Conservation (phyloP, 2,888 invertebrate species). For the Synanthedon tipuliformis region DNA sequence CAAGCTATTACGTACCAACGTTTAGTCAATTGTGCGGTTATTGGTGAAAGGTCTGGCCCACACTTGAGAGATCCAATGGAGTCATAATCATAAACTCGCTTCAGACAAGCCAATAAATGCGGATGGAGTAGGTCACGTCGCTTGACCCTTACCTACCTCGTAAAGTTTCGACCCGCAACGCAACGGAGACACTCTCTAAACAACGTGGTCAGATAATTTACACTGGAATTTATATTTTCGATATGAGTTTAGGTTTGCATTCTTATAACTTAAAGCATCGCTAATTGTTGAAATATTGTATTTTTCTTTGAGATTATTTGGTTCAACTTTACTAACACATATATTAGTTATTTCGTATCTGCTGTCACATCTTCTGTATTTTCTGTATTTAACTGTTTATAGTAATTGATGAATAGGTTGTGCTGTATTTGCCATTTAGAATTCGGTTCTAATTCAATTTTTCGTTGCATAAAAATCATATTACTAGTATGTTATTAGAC, state of each 20-base stretch:
- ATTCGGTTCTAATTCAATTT: too few relatives aligned
- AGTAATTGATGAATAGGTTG: too few relatives aligned
- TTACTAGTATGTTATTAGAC: not conserved
- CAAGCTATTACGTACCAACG: not conserved
- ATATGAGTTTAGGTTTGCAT: not conserved
- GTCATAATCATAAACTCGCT: constrained; percentile 8
- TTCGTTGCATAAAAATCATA: too few relatives aligned
- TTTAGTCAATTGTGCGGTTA: constrained; percentile 3
- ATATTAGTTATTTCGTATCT: too few relatives aligned
- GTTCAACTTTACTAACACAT: too few relatives aligned
- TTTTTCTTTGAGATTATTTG: too few relatives aligned
- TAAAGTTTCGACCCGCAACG: constrained; percentile 12
- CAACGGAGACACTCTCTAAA: not conserved
- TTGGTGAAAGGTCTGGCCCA: constrained; percentile 4
- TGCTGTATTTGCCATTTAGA: too few relatives aligned
- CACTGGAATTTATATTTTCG: not conserved
- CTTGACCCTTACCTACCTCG: constrained; percentile 10
- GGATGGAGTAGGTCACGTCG: constrained; percentile 13
- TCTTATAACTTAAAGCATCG: not conserved
- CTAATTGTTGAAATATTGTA: too few relatives aligned
- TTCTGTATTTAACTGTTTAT: too few relatives aligned
- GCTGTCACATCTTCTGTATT: too few relatives aligned
- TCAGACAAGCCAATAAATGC: constrained; percentile 12
- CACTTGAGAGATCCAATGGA: constrained; percentile 6
- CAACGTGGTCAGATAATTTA: not conserved